Base-by-base conservation (phyloP, 2,797 vertebrate species). In the Delichon dasypus region DNA sequence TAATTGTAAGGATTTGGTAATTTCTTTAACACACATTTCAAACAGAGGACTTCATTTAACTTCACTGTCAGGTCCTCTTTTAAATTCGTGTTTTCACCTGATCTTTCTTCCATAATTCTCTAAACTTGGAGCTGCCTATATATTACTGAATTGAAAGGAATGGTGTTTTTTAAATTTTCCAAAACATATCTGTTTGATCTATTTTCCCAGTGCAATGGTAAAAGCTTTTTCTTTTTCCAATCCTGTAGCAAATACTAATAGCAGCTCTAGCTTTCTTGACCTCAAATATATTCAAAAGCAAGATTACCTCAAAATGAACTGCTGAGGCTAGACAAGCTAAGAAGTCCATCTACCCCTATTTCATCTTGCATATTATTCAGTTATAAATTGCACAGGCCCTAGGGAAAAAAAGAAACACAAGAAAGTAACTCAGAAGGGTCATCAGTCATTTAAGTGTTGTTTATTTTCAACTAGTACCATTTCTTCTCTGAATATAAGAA, bases 291-390 rank as follows among this genome's bases (percentile, higher is more conserved):
- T 75, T 75, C n/a, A 91, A 89, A 88, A 91, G 26, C 38, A 74
- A 62, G 34, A 83, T 93, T 88, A 95, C 61, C 70, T 90, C 91
- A 91, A 88, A 92, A 77, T n/a, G 67, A 91, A 84, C 66, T 74
- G 68, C 40, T 88, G 89, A 83, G 36, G 47, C 55, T 89, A 93
- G 75, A 93, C 82, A 93, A 88, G 64, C 73, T 94, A 95, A 79
- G 80, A 82, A 92, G 75, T 89, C 78, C 82, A 88, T 84, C 87
- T 95, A 93, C 29, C 62, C 91, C 66, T 84, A 89, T 71, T 84
- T 85, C 84, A 84, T 64, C 92, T 91, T 75, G 76, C 44, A 40
- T 84, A 83, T 78, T 85, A 85, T 73, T 89, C 82, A 93, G 40
- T 66, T 92, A 84, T 9, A 66, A 16, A 78, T 8, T 91, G 51